A percentile compares a stretch with the other conserved stretches of the same genome.
phyloP scores from a whole-genome alignment of 2,797 vertebrate genomes.

The Phylloscopus collybita region DNA sequence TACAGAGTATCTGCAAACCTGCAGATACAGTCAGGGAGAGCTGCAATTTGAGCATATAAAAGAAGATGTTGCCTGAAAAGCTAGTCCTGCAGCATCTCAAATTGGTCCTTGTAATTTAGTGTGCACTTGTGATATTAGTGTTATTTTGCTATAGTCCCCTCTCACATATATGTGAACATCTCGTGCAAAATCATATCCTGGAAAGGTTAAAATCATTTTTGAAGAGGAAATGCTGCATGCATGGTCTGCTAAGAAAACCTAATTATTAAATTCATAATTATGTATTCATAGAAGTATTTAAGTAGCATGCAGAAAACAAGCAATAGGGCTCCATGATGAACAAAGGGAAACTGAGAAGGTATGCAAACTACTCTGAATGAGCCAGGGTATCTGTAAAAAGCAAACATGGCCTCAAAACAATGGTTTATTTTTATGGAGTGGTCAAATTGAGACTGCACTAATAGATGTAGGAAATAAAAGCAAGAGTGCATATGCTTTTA shows the following conservation, averaged over 20 bases:
- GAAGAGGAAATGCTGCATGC: not conserved
- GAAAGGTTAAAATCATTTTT: not conserved
- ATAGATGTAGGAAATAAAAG: not conserved
- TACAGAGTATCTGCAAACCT: not conserved
- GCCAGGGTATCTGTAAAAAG: not conserved
- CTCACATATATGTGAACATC: not conserved
- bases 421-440: not conserved
- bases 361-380: not conserved
- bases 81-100: not conserved
- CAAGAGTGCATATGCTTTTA: not conserved
- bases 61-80: not conserved
- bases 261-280: not conserved
- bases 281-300: not conserved
- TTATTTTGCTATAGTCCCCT: not conserved
- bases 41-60: not conserved
- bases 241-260: not conserved
- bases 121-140: not conserved
- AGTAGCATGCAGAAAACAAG: not conserved
- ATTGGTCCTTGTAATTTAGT: not conserved
- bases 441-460: not conserved
- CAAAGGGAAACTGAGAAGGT: not conserved
- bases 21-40: not conserved
- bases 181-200: not conserved
- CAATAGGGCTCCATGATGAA: not conserved
- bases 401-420: not conserved